Evolutionary conservation across 2,797 vertebrate species (phyloP).

Genomic region (Pseudochirops cupreus): DNA sequence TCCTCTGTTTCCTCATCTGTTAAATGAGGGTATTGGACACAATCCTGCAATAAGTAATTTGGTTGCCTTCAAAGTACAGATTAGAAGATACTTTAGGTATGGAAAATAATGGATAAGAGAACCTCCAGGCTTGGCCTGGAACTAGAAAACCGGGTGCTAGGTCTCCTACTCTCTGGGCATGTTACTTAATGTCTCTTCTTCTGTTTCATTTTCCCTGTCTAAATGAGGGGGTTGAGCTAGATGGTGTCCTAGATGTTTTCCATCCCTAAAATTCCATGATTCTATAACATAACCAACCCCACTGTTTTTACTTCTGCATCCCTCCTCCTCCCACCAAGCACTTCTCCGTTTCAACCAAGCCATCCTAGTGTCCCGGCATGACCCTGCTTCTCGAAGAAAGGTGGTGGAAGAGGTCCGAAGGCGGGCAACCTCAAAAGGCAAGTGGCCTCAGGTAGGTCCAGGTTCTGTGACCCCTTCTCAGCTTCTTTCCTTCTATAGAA

Average conservation of each 20-base stretch:
- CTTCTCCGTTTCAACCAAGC: conserved; percentile 93
- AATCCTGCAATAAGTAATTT: neutral
- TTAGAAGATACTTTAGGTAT: neutral
- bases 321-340: conserved; percentile 62
- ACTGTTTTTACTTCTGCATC: neutral
- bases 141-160: neutral
- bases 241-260: neutral
- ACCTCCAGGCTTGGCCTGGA: neutral
- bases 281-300: neutral
- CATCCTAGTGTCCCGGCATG: conserved; percentile 91
- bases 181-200: neutral
- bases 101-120: neutral
- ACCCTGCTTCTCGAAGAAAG: conserved; percentile 91
- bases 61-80: conserved; percentile 9
- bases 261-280: neutral
- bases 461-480: too few species aligned
- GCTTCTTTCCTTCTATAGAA: too few species aligned
- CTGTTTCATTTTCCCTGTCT: neutral
- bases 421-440: conserved; percentile 89
- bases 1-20: neutral
- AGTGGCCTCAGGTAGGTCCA: conserved; percentile 92
- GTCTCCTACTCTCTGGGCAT: neutral
- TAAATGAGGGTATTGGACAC: neutral
- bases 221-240: neutral
- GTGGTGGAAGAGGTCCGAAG: conserved; percentile 89